Base-by-base conservation (phyloP, 2,113 vertebrate genomes). In the Setophaga kirtlandii region DNA sequence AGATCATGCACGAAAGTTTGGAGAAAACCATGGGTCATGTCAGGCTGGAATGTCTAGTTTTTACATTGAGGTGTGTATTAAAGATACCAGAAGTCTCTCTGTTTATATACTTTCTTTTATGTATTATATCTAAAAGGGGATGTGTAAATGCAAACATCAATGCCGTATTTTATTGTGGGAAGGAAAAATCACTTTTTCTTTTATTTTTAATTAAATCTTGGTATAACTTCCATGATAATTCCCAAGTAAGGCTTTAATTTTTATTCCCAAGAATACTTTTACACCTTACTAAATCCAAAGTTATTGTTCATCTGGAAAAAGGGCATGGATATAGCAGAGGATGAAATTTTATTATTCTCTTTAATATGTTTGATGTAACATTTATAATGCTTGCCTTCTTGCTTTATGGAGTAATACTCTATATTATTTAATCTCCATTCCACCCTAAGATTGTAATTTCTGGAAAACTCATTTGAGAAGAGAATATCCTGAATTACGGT, bases 11-110 rank as follows among this genome's bases (percentile, higher is more conserved):
- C 97, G 50, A 56, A 98, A 97, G 69, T 98, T 98, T 95, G 98
- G 98, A 94, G 98, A 98, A 89, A 33, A 96, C 74, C 97, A 98
- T 88, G 98, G 97, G 19, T 98, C 98, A 2, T 99, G 99, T 96
- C 99, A 99, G 97, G 98, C 97, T 97, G 99, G 99, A 80, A 99
- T 98, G 60, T 98, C 98, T 80, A 99, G 97, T 91, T 98, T 98
- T 94, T 97, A 98, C 64, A 97, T 97, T 83, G 92, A 98, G 98
- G 99, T 99, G 94, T 93, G 96, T 93, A 56, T 77, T 65, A 39
- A 81, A 89, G 52, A 78, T 67, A 67, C 12, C 23, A 84, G 62
- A 86, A 3, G 5, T 68, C 5, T 46, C 12, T 74, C 31, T 87
- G 15, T 62, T 49, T 19, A n/a, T 22, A 17, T 37, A 23, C 20